A percentile compares a stretch with the other conserved stretches of the same genome.
These are phyloP conservation scores for Apoderus coryli DNA, from an alignment of 2,888 invertebrate genomes.

Conservation along the genomic window DNA sequence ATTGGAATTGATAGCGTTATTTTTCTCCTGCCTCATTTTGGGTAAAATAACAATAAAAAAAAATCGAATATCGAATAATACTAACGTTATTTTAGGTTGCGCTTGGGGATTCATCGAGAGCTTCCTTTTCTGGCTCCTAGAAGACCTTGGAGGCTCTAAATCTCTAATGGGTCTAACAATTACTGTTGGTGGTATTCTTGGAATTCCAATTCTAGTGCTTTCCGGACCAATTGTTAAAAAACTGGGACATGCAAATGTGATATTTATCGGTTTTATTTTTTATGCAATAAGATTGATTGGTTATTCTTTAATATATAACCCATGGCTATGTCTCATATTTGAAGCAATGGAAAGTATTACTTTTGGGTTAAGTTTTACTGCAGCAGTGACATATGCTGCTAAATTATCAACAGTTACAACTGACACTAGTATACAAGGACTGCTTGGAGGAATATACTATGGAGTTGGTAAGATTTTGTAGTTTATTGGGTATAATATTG, in stretches of 20 bases:
- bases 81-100: slow-evolving; percentile 53
- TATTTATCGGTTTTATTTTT: slow-evolving; percentile 63
- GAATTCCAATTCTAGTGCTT: slow-evolving; percentile 59
- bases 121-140: slow-evolving; percentile 66
- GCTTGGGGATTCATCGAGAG: slow-evolving; percentile 77
- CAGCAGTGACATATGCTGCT: slow-evolving; percentile 64
- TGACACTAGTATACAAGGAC: slow-evolving; percentile 60
- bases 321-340: slow-evolving; percentile 60
- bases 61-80: slow-evolving; percentile 9
- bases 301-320: slow-evolving; percentile 60
- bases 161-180: slow-evolving; percentile 69
- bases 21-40: slow-evolving; percentile 55
- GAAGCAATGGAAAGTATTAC: slow-evolving; percentile 68
- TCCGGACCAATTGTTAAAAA: slow-evolving; percentile 60
- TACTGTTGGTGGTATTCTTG: slow-evolving; percentile 62
- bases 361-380: slow-evolving; percentile 58
- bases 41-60: slow-evolving; percentile 46
- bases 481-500: slow-evolving; percentile 3
- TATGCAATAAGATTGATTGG: slow-evolving; percentile 59
- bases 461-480: slow-evolving; percentile 53
- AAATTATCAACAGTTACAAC: slow-evolving; percentile 57
- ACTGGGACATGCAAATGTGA: slow-evolving; percentile 62
- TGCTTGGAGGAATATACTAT: slow-evolving; percentile 66
- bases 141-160: slow-evolving; percentile 60
- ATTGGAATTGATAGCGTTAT: slow-evolving; percentile 55